Evolutionary conservation across 2,113 vertebrate species (phyloP).

Genomic region (Phaethornis superciliosus): DNA sequence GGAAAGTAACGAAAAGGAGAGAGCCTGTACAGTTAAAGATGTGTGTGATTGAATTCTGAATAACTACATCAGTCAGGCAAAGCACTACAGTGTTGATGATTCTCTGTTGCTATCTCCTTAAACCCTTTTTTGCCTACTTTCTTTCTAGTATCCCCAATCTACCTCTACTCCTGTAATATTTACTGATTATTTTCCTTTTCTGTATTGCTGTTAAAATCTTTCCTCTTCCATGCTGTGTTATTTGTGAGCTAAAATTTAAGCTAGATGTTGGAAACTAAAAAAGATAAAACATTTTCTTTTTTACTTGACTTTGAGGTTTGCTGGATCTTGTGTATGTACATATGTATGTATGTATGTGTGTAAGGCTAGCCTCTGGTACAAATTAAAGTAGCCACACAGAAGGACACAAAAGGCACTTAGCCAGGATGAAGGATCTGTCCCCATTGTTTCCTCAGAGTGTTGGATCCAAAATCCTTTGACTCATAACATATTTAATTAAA

Average conservation of each 20-base stretch:
- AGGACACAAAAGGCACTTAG: conserved; percentile 48
- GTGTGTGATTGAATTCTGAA: background rate
- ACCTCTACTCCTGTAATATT: background rate
- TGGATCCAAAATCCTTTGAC: conserved; percentile 53
- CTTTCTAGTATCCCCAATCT: background rate
- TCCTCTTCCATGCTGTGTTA: background rate
- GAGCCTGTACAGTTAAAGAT: background rate
- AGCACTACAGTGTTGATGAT: background rate
- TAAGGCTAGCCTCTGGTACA: conserved; percentile 40
- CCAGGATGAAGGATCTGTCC: conserved; percentile 40
- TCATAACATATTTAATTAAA: conserved; percentile 38
- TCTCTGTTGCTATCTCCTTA: background rate
- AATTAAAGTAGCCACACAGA: conserved; percentile 66
- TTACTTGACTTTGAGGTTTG: background rate
- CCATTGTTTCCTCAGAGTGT: conserved; percentile 35
- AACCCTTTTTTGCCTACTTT: background rate
- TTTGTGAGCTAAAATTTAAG: background rate
- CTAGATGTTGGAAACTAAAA: background rate
- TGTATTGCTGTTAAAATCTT: background rate
- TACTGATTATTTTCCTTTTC: background rate
- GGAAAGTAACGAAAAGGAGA: background rate
- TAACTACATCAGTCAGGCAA: background rate
- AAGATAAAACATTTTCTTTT: background rate
- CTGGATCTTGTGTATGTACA: background rate
- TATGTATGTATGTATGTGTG: background rate